These are phyloP conservation scores for Tinamus guttatus DNA, from an alignment of 2,113 vertebrate genomes.

Conservation along the genomic window DNA sequence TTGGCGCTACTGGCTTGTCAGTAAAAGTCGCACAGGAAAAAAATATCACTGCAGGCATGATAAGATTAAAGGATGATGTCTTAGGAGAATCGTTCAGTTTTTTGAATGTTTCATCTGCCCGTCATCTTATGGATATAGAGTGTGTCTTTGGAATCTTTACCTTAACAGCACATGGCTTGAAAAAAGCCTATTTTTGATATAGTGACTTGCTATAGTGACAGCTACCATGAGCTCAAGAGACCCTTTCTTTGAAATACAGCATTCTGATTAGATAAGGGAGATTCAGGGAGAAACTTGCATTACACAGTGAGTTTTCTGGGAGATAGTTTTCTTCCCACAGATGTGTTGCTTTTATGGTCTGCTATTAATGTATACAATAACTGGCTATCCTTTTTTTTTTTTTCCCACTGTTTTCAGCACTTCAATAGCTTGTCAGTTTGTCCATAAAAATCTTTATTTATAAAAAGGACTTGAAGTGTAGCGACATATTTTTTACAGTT, in stretches of 20 bases:
- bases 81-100: constrained; percentile 29
- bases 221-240: not conserved
- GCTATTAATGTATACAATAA: not conserved
- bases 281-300: not conserved
- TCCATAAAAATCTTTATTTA: constrained; percentile 58
- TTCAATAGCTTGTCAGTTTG: constrained; percentile 40
- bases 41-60: not conserved
- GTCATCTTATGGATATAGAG: not conserved
- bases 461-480: constrained; percentile 16
- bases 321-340: not conserved
- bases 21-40: not conserved
- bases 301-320: not conserved
- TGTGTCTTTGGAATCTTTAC: not conserved
- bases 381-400: not conserved
- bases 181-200: not conserved
- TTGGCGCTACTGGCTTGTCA: not conserved
- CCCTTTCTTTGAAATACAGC: not conserved
- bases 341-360: not conserved
- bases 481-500: constrained; percentile 44
- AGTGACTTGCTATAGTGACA: not conserved
- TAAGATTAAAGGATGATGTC: constrained; percentile 33
- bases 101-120: not conserved
- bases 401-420: constrained; percentile 44
- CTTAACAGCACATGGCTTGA: not conserved
- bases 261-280: not conserved